Base-by-base conservation (phyloP, 2,797 vertebrate genomes). In the Hoplostethus mediterraneus region DNA sequence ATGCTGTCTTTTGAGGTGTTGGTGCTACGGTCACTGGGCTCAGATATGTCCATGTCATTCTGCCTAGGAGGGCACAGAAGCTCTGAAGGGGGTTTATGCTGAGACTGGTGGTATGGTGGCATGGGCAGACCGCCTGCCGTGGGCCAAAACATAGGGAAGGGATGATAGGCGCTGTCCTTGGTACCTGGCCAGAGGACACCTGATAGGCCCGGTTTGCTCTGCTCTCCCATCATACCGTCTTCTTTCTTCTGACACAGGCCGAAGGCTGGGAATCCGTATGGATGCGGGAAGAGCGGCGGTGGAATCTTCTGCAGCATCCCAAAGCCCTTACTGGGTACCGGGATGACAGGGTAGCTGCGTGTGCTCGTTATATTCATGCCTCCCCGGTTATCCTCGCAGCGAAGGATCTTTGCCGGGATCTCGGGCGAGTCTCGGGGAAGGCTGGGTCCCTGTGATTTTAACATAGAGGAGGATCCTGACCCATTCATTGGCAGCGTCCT, bases 111-210 rank as follows among this genome's bases (percentile, higher is more conserved):
- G 80, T 98, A 98, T 0, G 97, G 94, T 0, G 97, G 95, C 82
- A 99, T 95, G 1, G 97, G 95, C 10, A 98, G 92, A 45, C 95
- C 93, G 62, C 96, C 96, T 0, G 97, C 94, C 3, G 97, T 91
- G 17, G 97, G 97, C 97, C 97, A 99, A 91, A 99, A 99, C 89
- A 99, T 94, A 9, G 97, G 97, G 82, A 98, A 98, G 10, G 96
- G 92, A n/a, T 96, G 97, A 55, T 98, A 98, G 45, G 96, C 94
- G 1, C 93, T 95, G 92, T 94, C 84, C 86, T 97, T 97, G 61
- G 95, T 91, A 53, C 94, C 92, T 0, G 96, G 93, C 97, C 97
- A 98, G 77, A 98, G 96, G 77, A 98, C 95, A 0, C 94, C 96
- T n/a, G 75, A 95, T 64, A 93, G 70, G 81, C 93, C 88, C 49